phyloP scores from a whole-genome alignment of 1,140 invertebrate genomes.

The Calliopsis andreniformis region DNA sequence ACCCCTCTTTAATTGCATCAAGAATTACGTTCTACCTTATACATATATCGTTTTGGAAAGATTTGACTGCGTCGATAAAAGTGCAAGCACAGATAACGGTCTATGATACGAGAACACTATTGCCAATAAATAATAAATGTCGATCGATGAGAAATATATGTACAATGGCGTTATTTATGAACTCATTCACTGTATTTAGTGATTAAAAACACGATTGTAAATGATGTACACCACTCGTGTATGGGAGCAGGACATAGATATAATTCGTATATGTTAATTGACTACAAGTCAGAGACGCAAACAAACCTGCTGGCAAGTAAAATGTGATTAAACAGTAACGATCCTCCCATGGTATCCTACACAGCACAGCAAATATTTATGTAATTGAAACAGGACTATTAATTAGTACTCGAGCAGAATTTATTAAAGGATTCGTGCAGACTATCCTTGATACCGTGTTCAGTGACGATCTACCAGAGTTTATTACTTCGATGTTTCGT shows the following conservation, averaged over 20 bases:
- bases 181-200: neutral
- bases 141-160: conserved; percentile 18
- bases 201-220: conserved; percentile 39
- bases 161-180: conserved; percentile 11
- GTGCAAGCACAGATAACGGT: conserved; percentile 6
- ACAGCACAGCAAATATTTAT: conserved; percentile 24
- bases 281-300: neutral
- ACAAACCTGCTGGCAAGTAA: neutral
- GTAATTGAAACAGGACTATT: neutral
- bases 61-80: neutral
- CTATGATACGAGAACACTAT: conserved; percentile 31
- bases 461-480: neutral
- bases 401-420: neutral
- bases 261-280: conserved; percentile 24
- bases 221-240: conserved; percentile 27
- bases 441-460: neutral
- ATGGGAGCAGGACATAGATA: conserved; percentile 41
- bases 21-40: too few species aligned
- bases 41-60: neutral
- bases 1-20: too few species aligned
- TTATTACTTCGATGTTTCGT: neutral
- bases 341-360: neutral
- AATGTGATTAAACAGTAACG: neutral
- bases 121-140: conserved; percentile 39
- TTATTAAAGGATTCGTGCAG: neutral